Evolutionary conservation across 2,797 vertebrate genomes (phyloP).

Genomic region (Lacerta viridis): DNA sequence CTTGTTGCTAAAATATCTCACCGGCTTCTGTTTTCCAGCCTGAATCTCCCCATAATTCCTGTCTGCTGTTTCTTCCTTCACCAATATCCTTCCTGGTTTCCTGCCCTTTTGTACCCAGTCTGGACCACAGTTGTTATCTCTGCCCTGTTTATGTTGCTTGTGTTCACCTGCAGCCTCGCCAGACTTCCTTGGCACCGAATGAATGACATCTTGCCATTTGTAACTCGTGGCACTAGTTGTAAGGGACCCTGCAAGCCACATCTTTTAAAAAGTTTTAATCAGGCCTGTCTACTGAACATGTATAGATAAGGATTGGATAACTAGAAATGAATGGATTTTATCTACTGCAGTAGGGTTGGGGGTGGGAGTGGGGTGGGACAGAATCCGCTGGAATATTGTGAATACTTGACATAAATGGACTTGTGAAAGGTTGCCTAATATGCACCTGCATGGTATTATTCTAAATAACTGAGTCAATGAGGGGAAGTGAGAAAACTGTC

Average conservation of each 20-base stretch:
- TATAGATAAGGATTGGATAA: background rate
- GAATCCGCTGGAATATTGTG: conserved; percentile 43
- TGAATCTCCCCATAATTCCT: too few species aligned
- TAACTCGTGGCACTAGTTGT: background rate
- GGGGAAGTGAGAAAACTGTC: conserved; percentile 54
- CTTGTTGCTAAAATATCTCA: background rate
- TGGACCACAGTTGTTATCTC: background rate
- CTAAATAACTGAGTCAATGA: conserved; percentile 63
- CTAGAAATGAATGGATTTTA: conserved; percentile 25
- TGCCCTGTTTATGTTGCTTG: background rate
- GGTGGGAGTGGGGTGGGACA: background rate
- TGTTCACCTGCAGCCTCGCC: background rate
- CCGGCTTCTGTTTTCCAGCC: background rate
- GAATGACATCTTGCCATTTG: background rate
- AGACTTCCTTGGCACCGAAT: background rate
- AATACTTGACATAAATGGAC: conserved; percentile 62
- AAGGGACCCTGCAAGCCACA: background rate
- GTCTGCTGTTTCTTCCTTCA: too few species aligned
- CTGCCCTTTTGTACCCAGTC: background rate
- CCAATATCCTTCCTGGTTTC: background rate
- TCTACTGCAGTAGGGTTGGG: conserved; percentile 30
- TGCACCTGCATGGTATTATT: conserved; percentile 59
- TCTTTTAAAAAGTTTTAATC: background rate
- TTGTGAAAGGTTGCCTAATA: conserved; percentile 46
- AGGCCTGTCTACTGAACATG: background rate